Evolutionary conservation across 2,888 invertebrate genomes (phyloP).

Genomic region (Boloria euphrosyne): DNA sequence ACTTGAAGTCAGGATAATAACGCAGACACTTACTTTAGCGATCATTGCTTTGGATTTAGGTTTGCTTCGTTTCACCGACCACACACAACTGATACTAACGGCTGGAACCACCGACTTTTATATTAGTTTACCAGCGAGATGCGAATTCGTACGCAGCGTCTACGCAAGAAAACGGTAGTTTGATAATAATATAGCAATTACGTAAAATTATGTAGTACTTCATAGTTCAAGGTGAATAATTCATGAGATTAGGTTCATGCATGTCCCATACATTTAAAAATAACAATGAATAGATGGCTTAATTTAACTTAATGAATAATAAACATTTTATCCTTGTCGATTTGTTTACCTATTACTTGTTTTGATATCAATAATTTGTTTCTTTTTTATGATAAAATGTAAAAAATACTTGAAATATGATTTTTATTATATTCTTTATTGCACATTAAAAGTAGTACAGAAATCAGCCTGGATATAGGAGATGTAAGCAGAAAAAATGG

Average conservation of each 20-base stretch:
- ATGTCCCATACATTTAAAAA: conserved; percentile 29
- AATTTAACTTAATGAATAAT: background rate
- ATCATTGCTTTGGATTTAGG: conserved; percentile 78
- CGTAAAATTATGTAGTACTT: conserved; percentile 70
- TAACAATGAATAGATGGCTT: conserved; percentile 13
- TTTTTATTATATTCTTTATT: too few relatives aligned
- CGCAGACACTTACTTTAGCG: conserved; percentile 74
- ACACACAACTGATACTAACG: conserved; percentile 78
- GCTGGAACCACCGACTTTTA: conserved; percentile 70
- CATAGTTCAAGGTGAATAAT: conserved; percentile 73
- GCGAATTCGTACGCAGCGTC: conserved; percentile 61
- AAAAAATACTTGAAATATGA: too few relatives aligned
- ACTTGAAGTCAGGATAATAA: conserved; percentile 42
- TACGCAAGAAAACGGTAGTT: conserved; percentile 79
- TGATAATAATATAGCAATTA: conserved; percentile 78
- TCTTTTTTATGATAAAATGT: too few relatives aligned
- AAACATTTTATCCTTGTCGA: background rate
- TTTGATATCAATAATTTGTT: too few relatives aligned
- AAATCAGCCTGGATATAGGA: too few relatives aligned
- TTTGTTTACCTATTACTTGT: background rate
- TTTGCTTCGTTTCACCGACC: conserved; percentile 76
- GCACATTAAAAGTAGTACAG: too few relatives aligned
- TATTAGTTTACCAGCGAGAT: conserved; percentile 74
- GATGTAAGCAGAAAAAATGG: too few relatives aligned
- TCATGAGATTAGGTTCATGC: conserved; percentile 42